Percentiles rank a stretch among this genome's conserved stretches.
phyloP scores from a whole-genome alignment of 2,888 invertebrate species.

The Branchellion lobata region DNA sequence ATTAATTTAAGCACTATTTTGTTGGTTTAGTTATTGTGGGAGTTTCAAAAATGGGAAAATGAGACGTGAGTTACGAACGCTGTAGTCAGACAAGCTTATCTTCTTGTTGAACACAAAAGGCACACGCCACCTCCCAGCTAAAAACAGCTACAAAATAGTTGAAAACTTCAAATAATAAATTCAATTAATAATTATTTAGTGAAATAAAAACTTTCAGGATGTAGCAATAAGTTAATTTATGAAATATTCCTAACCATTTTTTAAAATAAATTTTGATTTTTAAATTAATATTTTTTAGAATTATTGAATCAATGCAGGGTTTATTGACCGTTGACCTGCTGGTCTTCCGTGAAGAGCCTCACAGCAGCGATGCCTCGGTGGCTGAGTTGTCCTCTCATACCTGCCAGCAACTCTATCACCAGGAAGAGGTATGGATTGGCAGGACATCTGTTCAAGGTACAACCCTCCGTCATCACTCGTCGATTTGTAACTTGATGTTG shows the following conservation, averaged over 20 bases:
- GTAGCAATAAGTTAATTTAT: too few relatives aligned
- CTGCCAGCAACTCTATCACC: constrained; percentile 10
- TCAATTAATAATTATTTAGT: too few relatives aligned
- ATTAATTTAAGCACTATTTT: too few relatives aligned
- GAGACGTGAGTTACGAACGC: background rate
- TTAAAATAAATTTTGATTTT: too few relatives aligned
- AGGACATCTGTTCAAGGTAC: background rate
- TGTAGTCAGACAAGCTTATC: too few relatives aligned
- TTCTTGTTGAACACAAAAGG: constrained; percentile 7
- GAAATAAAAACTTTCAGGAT: too few relatives aligned
- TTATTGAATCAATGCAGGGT: too few relatives aligned
- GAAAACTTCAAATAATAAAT: too few relatives aligned
- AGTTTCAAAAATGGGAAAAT: background rate
- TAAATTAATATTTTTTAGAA: too few relatives aligned
- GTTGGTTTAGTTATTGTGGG: too few relatives aligned
- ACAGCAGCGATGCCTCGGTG: constrained; percentile 2
- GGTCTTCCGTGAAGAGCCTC: background rate
- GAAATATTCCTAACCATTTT: too few relatives aligned
- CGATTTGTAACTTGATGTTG: background rate
- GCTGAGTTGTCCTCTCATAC: background rate
- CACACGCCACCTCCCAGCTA: background rate
- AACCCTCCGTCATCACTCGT: too few relatives aligned
- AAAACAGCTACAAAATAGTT: background rate
- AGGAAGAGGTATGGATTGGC: background rate
- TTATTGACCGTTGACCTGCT: background rate